Conservation (phyloP, 2,888 invertebrate species). For the Eledona agricola region DNA sequence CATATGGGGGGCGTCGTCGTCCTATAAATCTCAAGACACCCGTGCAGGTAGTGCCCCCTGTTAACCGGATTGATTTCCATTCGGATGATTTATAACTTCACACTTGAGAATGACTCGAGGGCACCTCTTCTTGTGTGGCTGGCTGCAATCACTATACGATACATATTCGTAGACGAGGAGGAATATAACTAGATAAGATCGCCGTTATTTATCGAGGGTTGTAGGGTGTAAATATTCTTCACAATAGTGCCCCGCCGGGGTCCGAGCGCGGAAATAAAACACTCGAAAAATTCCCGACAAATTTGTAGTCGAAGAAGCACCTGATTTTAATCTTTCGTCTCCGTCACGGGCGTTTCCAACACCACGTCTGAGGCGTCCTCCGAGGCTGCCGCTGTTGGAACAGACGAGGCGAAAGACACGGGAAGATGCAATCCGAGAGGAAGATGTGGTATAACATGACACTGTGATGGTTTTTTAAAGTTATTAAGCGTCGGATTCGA, state of each 20-base stretch:
- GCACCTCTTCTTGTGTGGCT: conserved; percentile 29
- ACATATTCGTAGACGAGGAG: conserved; percentile 9
- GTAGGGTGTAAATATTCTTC: conserved; percentile 61
- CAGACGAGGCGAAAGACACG: conserved; percentile 5
- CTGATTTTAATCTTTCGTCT: conserved; percentile 54
- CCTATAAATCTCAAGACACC: conserved; percentile 20
- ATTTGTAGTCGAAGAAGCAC: conserved; percentile 56
- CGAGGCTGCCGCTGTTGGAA: too few species aligned
- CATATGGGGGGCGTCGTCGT: conserved; percentile 15
- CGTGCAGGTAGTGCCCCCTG: conserved; percentile 28
- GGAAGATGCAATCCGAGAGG: conserved; percentile 10
- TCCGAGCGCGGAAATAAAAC: conserved; percentile 55
- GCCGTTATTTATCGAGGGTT: conserved; percentile 59
- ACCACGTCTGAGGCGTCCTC: conserved; percentile 15
- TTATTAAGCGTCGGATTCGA: conserved; percentile 53
- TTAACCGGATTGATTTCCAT: conserved; percentile 40
- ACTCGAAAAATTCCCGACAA: conserved; percentile 58
- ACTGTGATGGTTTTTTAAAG: conserved; percentile 53
- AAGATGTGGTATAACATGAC: conserved; percentile 56
- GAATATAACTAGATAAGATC: conserved; percentile 48
- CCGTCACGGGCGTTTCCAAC: conserved; percentile 27
- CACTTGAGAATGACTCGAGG: conserved; percentile 30
- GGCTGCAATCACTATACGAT: background rate
- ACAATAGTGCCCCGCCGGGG: conserved; percentile 59
- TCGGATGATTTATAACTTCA: conserved; percentile 43